Conservation (phyloP, 2,113 vertebrate species). For the Mesoclemmys tuberculata region DNA sequence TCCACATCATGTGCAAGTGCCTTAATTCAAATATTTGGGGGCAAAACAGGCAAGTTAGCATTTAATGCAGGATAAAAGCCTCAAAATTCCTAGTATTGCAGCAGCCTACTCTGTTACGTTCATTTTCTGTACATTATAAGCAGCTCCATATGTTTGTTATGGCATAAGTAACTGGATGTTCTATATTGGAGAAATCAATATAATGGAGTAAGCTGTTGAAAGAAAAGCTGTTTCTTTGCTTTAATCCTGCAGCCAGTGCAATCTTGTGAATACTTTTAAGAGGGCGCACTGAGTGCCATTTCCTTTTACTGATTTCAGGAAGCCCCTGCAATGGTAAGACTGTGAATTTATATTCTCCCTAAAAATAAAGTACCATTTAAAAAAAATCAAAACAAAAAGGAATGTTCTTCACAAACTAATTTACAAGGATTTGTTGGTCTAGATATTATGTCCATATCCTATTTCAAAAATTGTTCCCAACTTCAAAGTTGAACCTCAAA, state of each 20-base stretch:
- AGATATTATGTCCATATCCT: neutral
- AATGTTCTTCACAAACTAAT: neutral
- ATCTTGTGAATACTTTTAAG: conserved; percentile 51
- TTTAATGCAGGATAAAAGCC: conserved; percentile 46
- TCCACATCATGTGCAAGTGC: neutral
- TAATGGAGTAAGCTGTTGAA: conserved; percentile 75
- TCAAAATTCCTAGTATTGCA: conserved; percentile 56
- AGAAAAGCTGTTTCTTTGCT: conserved; percentile 76
- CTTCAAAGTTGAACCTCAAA: neutral
- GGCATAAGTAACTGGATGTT: conserved; percentile 48
- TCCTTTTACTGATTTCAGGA: conserved; percentile 62
- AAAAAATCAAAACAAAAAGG: neutral
- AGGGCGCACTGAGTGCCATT: conserved; percentile 61
- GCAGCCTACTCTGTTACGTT: conserved; percentile 57
- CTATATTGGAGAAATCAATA: conserved; percentile 42
- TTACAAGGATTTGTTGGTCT: neutral
- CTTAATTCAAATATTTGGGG: conserved; percentile 20
- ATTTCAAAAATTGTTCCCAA: neutral
- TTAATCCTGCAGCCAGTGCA: conserved; percentile 67
- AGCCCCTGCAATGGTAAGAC: conserved; percentile 50
- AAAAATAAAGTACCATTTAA: neutral
- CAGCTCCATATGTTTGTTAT: conserved; percentile 69
- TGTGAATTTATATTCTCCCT: conserved; percentile 46
- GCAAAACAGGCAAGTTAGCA: conserved; percentile 43
- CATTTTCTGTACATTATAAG: conserved; percentile 60